These are phyloP conservation scores for Forficula auricularia DNA, from an alignment of 1,140 invertebrate species.

Conservation along the genomic window DNA sequence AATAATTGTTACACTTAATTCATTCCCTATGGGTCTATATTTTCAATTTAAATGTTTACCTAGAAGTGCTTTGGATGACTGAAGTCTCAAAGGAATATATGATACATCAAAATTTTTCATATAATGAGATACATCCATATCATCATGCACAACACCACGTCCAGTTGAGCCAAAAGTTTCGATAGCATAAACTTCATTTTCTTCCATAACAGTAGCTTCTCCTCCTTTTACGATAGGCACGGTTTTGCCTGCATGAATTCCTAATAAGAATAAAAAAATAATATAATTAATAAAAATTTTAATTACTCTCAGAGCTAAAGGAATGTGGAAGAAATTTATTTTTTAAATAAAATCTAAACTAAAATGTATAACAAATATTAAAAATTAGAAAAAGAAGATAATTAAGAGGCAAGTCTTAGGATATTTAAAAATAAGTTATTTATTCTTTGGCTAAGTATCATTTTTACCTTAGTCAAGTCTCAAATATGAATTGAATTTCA, in stretches of 20 bases:
- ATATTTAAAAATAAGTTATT: too few relatives aligned
- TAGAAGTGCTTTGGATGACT: conserved; percentile 81
- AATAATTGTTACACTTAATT: too few relatives aligned
- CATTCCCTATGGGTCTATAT: too few relatives aligned
- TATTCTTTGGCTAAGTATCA: too few relatives aligned
- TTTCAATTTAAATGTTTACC: too few relatives aligned
- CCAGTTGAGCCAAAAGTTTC: conserved; percentile 99
- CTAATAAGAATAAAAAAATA: conserved; percentile 23
- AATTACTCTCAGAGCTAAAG: neutral
- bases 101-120: conserved; percentile 98
- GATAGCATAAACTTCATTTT: conserved; percentile 98
- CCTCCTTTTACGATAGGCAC: conserved; percentile 99
- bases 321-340: too few relatives aligned
- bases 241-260: conserved; percentile 97
- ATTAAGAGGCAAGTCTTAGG: too few relatives aligned
- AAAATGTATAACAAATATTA: too few relatives aligned
- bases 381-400: too few relatives aligned
- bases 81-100: conserved; percentile 71
- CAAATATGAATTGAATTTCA: too few relatives aligned
- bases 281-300: conserved; percentile 1
- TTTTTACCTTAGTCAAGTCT: too few relatives aligned
- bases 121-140: conserved; percentile 98
- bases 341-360: too few relatives aligned
- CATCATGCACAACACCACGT: conserved; percentile 89
- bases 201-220: conserved; percentile 94